phyloP scores from a whole-genome alignment of 1,140 invertebrate genomes.

The Bombus consobrinus region DNA sequence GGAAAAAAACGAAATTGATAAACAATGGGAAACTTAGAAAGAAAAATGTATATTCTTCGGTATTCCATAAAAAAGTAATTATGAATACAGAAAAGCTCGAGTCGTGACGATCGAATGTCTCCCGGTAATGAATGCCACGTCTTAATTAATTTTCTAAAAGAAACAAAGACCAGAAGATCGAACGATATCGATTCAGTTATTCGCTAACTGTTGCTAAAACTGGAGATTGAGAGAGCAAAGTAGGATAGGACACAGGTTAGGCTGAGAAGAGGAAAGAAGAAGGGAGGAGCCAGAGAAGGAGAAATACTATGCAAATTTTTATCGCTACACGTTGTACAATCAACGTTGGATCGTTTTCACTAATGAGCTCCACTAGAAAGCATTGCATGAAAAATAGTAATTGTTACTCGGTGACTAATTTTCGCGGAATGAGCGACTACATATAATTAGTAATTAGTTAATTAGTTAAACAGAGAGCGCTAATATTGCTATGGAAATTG shows the following conservation, averaged over 20 bases:
- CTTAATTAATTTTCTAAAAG: constrained; percentile 4
- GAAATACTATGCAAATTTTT: constrained; percentile 15
- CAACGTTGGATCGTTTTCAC: neutral
- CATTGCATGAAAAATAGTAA: neutral
- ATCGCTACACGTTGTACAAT: neutral
- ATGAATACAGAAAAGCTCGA: neutral
- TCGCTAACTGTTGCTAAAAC: neutral
- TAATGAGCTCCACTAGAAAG: neutral
- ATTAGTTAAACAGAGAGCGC: too few relatives aligned
- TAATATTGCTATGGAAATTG: neutral
- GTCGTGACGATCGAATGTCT: neutral
- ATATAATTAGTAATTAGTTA: constrained; percentile 13
- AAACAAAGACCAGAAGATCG: neutral
- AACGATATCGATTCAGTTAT: constrained; percentile 13
- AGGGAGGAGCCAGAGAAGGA: too few relatives aligned
- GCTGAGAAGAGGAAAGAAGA: neutral
- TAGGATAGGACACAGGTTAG: neutral
- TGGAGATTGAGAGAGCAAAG: neutral
- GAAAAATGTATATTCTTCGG: neutral
- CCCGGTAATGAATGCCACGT: neutral
- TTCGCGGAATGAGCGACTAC: neutral
- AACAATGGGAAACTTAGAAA: neutral
- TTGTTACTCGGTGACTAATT: neutral
- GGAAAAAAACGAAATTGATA: neutral
- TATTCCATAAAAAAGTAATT: neutral